Conservation (phyloP, 2,888 invertebrate genomes). For the Protodeltote pygarga region DNA sequence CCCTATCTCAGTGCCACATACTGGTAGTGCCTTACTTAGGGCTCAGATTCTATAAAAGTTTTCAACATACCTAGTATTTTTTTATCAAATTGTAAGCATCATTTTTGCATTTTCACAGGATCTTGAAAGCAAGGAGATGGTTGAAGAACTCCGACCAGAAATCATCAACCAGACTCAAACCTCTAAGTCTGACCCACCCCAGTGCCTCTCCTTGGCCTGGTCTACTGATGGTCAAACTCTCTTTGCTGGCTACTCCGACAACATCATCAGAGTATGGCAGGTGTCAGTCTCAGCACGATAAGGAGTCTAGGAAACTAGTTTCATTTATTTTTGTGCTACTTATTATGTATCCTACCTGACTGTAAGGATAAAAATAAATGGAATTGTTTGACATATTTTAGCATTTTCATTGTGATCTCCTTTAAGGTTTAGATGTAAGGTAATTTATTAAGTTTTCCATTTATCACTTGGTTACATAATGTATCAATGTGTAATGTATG, state of each 20-base stretch:
- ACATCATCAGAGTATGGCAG: slow-evolving; percentile 99
- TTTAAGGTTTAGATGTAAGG: slow-evolving; percentile 52
- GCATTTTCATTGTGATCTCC: slow-evolving; percentile 81
- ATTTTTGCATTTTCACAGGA: slow-evolving; percentile 87
- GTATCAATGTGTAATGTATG: slow-evolving; percentile 50
- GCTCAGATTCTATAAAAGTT: too few relatives aligned
- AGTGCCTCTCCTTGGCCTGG: slow-evolving; percentile 99
- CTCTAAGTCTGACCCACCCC: slow-evolving; percentile 96
- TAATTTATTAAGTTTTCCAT: slow-evolving; percentile 37
- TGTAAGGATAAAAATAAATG: slow-evolving; percentile 82
- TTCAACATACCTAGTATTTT: not conserved
- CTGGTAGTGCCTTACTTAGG: too few relatives aligned
- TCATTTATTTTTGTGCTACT: slow-evolving; percentile 83
- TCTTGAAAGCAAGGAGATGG: slow-evolving; percentile 99
- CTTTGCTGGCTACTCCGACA: slow-evolving; percentile 99
- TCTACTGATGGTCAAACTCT: slow-evolving; percentile 99
- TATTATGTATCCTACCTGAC: slow-evolving; percentile 39
- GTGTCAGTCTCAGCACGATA: slow-evolving; percentile 95
- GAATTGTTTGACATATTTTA: slow-evolving; percentile 68
- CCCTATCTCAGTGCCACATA: too few relatives aligned
- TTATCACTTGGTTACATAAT: slow-evolving; percentile 41
- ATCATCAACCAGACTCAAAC: slow-evolving; percentile 91
- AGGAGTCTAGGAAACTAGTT: slow-evolving; percentile 64
- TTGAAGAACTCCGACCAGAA: slow-evolving; percentile 99
- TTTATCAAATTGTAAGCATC: slow-evolving; percentile 10